Percentiles rank a stretch among this genome's conserved stretches.
These are phyloP conservation scores for Serranus cabrilla DNA, from an alignment of 2,797 vertebrate genomes.

Conservation along the genomic window DNA sequence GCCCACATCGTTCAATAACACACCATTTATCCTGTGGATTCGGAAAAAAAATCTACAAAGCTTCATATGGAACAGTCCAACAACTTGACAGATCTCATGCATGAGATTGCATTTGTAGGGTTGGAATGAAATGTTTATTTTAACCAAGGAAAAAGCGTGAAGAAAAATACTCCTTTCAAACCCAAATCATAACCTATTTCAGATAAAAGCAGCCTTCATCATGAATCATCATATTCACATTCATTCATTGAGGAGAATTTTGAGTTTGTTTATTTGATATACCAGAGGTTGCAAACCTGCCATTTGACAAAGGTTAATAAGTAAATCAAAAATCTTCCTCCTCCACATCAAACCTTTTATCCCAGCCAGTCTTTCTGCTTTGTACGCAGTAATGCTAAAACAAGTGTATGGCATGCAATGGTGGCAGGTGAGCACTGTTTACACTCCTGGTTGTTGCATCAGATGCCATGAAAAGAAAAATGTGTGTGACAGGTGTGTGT, in stretches of 20 bases:
- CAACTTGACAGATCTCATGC: conserved; percentile 47
- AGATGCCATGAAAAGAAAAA: conserved; percentile 44
- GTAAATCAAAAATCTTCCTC: conserved; percentile 13
- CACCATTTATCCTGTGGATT: conserved; percentile 58
- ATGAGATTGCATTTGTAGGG: conserved; percentile 15
- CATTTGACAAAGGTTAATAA: conserved; percentile 5
- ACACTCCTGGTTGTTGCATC: conserved; percentile 29
- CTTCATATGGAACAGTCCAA: conserved; percentile 43
- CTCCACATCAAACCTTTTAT: background rate
- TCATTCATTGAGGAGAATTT: conserved; percentile 6
- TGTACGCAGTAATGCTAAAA: conserved; percentile 18
- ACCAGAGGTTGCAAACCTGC: background rate
- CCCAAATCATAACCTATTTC: background rate
- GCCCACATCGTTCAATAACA: conserved; percentile 69
- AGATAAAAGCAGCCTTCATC: background rate
- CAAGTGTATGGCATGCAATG: conserved; percentile 18
- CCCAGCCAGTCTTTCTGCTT: background rate
- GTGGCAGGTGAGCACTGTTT: conserved; percentile 56
- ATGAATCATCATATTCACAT: no score
- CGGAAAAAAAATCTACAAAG: conserved; percentile 53
- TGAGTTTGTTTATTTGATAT: conserved; percentile 21
- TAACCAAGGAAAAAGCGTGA: background rate
- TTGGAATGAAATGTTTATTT: background rate
- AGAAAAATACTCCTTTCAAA: conserved; percentile 8
- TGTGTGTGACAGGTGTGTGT: conserved; percentile 59